A percentile compares a stretch with the other conserved stretches of the same genome.
Evolutionary conservation across 23 tunicate genomes (phyloP).

Genomic region (Styela plicata): DNA sequence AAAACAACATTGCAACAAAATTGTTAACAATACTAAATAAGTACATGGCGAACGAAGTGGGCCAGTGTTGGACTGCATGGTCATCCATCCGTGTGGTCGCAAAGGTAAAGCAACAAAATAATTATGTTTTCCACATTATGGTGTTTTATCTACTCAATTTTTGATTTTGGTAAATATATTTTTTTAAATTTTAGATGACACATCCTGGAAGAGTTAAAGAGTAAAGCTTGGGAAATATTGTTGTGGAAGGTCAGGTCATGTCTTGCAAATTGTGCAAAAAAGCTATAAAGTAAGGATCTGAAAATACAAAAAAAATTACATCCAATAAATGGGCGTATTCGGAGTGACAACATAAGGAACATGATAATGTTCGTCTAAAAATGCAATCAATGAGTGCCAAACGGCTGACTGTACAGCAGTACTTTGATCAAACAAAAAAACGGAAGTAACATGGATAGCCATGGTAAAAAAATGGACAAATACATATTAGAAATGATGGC

Average conservation of each 20-base stretch:
- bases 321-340: background rate
- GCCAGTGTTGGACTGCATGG: too few relatives aligned
- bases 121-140: too few relatives aligned
- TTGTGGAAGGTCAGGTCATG: background rate
- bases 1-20: too few relatives aligned
- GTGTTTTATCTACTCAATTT: too few relatives aligned
- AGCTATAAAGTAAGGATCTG: background rate
- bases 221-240: background rate
- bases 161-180: too few relatives aligned
- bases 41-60: too few relatives aligned
- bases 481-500: conserved; percentile 37
- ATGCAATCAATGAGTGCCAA: background rate
- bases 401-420: background rate
- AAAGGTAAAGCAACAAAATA: too few relatives aligned
- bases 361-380: too few relatives aligned
- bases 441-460: conserved; percentile 10
- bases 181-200: background rate
- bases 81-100: too few relatives aligned
- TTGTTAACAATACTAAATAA: too few relatives aligned
- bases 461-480: conserved; percentile 14
- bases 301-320: background rate
- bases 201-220: background rate
- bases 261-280: background rate
- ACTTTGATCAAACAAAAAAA: background rate
- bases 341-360: too few relatives aligned